phyloP scores from a whole-genome alignment of 2,797 vertebrate species.

The Falco berigora region DNA sequence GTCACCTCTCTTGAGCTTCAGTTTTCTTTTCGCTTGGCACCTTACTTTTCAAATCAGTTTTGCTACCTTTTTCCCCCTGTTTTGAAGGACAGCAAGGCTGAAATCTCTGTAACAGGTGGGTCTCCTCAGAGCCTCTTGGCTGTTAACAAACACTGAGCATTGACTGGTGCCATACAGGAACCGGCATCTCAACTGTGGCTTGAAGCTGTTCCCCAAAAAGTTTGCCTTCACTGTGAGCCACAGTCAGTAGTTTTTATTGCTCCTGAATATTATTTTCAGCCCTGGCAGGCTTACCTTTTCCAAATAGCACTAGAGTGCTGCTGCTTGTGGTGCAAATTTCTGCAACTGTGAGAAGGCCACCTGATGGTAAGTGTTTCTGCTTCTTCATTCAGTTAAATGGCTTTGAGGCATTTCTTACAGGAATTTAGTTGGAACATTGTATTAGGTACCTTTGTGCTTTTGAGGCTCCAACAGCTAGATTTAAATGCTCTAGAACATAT shows the following conservation, averaged over 20 bases:
- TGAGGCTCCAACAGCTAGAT: neutral
- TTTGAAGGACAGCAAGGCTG: neutral
- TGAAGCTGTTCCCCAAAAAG: neutral
- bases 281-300: neutral
- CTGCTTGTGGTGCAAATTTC: neutral
- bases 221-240: neutral
- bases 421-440: neutral
- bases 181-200: neutral
- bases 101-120: neutral
- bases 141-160: neutral
- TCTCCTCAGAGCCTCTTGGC: neutral
- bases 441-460: neutral
- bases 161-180: neutral
- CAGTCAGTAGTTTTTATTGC: neutral
- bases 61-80: neutral
- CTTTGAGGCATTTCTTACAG: neutral
- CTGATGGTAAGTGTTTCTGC: conserved; percentile 33
- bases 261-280: neutral
- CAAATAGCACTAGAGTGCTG: neutral
- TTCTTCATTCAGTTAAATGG: neutral
- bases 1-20: neutral
- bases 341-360: conserved; percentile 5
- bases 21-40: neutral
- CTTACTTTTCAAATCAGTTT: neutral
- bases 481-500: neutral